Evolutionary conservation across 2,888 invertebrate genomes (phyloP).

Genomic region (Lathronympha strigana): DNA sequence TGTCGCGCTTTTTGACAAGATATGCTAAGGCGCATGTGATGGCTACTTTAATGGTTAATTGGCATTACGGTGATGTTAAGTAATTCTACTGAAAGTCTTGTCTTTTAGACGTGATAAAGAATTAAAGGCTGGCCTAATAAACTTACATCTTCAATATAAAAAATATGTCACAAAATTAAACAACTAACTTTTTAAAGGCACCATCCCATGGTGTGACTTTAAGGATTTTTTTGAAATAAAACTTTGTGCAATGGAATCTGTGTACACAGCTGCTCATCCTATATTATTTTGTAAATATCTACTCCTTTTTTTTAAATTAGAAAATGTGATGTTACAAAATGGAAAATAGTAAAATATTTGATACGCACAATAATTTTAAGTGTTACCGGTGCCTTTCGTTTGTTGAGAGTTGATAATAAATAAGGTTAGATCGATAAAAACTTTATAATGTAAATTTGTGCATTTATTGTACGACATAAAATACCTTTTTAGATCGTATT

Average conservation of each 20-base stretch:
- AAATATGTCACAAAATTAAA: conserved; percentile 5
- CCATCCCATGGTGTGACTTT: conserved; percentile 20
- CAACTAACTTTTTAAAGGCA: not conserved
- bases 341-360: conserved; percentile 70
- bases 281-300: conserved; percentile 53
- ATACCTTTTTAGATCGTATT: not conserved
- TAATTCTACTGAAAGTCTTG: too few relatives aligned
- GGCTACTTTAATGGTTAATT: too few relatives aligned
- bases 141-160: not conserved
- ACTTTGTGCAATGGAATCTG: conserved; percentile 38
- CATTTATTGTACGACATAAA: not conserved
- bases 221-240: conserved; percentile 25
- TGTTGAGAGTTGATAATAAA: not conserved
- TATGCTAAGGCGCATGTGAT: too few relatives aligned
- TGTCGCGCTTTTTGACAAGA: too few relatives aligned
- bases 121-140: not conserved
- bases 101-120: too few relatives aligned
- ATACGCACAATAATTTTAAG: conserved; percentile 59
- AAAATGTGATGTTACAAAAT: conserved; percentile 56
- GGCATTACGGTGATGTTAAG: too few relatives aligned
- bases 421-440: not conserved
- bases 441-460: too few relatives aligned
- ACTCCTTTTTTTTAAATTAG: conserved; percentile 51
- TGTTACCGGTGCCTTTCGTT: conserved; percentile 22
- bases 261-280: conserved; percentile 54